phyloP scores from a whole-genome alignment of 2,888 invertebrate genomes.

The Pristionchus arcanus region DNA sequence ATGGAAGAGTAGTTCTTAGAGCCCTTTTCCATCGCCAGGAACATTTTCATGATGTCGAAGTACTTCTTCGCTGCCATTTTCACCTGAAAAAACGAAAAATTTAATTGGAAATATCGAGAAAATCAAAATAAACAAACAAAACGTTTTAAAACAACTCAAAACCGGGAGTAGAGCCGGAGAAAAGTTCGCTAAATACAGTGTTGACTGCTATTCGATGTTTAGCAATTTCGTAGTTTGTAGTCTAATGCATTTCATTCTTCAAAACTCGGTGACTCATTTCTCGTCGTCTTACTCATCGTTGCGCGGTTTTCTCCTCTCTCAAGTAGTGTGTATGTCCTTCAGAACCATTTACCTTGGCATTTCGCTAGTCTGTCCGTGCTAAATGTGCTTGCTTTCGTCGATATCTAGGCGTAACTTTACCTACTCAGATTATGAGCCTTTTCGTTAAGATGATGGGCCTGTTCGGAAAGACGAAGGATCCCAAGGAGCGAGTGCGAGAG shows the following conservation, averaged over 20 bases:
- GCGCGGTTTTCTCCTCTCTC: slow-evolving; percentile 32
- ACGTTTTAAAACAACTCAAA: neutral
- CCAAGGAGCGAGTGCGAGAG: slow-evolving; percentile 87
- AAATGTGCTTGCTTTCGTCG: neutral
- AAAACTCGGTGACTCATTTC: slow-evolving; percentile 42
- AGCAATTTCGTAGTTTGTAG: slow-evolving; percentile 46
- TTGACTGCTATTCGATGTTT: neutral
- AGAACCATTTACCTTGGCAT: neutral
- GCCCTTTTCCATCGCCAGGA: neutral
- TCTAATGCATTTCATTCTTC: neutral
- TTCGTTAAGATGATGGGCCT: slow-evolving; percentile 76
- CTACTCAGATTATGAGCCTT: neutral
- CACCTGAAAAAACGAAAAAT: neutral
- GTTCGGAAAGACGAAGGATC: slow-evolving; percentile 79
- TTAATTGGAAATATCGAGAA: too few relatives aligned
- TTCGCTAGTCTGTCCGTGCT: neutral
- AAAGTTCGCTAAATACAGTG: slow-evolving; percentile 23
- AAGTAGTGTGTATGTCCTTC: slow-evolving; percentile 46
- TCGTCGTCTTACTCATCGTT: slow-evolving; percentile 33
- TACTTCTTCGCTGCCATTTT: slow-evolving; percentile 33
- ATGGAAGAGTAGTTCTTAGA: slow-evolving; percentile 30
- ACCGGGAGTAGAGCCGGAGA: neutral
- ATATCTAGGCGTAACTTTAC: neutral
- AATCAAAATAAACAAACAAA: slow-evolving; percentile 26
- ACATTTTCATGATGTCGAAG: neutral